Evolutionary conservation across 2,113 vertebrate species (phyloP), one percentile per base, ranked within the genome.

Genomic region (Psettodes erumei): DNA sequence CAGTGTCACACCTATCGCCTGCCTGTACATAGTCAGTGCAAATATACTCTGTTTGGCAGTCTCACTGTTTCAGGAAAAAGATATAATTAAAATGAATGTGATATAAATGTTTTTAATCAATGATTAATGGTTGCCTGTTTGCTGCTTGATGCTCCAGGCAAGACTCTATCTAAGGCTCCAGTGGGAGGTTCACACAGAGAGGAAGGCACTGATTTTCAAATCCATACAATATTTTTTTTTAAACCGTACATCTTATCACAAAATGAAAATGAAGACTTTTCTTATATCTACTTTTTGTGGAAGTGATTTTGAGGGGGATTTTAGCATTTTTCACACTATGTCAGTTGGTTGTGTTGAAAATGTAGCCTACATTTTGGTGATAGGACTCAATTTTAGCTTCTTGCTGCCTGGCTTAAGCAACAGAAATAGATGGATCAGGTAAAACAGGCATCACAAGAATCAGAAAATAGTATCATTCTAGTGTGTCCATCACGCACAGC

Each of bases 41-140:
- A 19, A 86, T 50, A 75, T n/a, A 51, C 77, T 64, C 19, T 23
- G 48, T 66, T 65, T 76, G 81, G 67, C 72, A 82, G 74, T 79
- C 78, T 78, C 74, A 75, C 58, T 63, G 86, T 83, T 83, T 81
- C 48, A 65, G 40, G 69, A 86, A 68, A 61, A 72, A 81, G 62
- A 82, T 77, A 82, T 75, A 71, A 91, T 90, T 78, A 87, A 81
- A 84, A 72, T 55, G 62, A 81, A 86, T 75, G 47, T 74, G 84
- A 83, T 84, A 77, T 88, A 75, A 88, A 88, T 90, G 77, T 61
- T 77, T 53, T 54, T 90, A 80, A 90, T 91, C 61, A 92, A 76
- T 88, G 82, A 88, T 91, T 84, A 90, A 88, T 86, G 74, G 62
- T 35, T 80, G 84, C 68, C 73, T 79, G 78, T 79, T 90, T 48